Percentiles rank a stretch among this genome's conserved stretches.
Conservation (phyloP, 1,140 invertebrate species). For the Papilio polytes region DNA sequence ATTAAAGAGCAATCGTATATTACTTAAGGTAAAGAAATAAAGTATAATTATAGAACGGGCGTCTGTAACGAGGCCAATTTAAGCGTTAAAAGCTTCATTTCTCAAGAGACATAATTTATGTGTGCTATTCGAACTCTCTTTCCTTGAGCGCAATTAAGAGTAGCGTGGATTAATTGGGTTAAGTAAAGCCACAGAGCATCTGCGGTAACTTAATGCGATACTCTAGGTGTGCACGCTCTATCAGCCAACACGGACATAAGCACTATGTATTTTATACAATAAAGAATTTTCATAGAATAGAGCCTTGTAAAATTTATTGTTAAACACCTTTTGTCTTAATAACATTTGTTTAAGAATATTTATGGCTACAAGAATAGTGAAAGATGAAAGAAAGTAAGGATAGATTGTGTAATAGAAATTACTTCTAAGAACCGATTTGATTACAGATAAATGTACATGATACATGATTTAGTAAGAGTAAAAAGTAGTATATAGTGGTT, state of each 20-base stretch:
- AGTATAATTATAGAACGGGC: constrained; percentile 9
- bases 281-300: background rate
- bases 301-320: background rate
- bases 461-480: too few relatives aligned
- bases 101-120: constrained; percentile 36
- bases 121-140: constrained; percentile 34
- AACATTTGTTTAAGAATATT: too few relatives aligned
- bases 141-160: constrained; percentile 35
- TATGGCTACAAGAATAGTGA: too few relatives aligned
- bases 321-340: too few relatives aligned
- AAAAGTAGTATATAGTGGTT: too few relatives aligned
- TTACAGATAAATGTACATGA: too few relatives aligned
- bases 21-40: constrained; percentile 16
- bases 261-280: background rate
- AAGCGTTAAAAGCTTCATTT: constrained; percentile 35
- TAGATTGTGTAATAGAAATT: too few relatives aligned
- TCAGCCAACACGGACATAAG: background rate
- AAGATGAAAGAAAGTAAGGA: too few relatives aligned
- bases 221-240: constrained; percentile 9
- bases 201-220: constrained; percentile 23
- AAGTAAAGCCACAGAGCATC: constrained; percentile 32
- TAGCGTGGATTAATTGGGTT: constrained; percentile 32
- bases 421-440: too few relatives aligned
- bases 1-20: background rate
- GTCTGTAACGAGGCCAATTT: constrained; percentile 30